Evolutionary conservation across 2,888 invertebrate species (phyloP).

Genomic region (Anoplius nigerrimus): DNA sequence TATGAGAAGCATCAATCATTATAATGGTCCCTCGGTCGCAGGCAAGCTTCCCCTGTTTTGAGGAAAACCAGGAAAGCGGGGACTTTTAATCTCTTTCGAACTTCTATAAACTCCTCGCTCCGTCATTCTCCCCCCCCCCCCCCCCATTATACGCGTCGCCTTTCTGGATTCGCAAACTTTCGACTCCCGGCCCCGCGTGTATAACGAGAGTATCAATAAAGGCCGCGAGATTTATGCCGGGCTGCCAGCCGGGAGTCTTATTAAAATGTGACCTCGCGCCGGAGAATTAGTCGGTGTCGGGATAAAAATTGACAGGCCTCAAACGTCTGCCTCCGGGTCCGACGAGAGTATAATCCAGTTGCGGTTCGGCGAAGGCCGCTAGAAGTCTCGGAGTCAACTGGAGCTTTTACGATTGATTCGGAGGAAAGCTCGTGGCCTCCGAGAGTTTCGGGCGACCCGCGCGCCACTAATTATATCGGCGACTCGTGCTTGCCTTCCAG

Average conservation of each 20-base stretch:
- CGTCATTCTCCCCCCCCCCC: constrained; percentile 14
- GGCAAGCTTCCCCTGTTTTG: constrained; percentile 40
- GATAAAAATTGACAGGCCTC: constrained; percentile 5
- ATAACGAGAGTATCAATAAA: background rate
- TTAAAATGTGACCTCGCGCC: too few relatives aligned
- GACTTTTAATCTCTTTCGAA: constrained; percentile 49
- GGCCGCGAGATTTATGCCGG: background rate
- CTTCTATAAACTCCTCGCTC: constrained; percentile 40
- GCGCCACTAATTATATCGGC: constrained; percentile 70
- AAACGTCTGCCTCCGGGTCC: too few relatives aligned
- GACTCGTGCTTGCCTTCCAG: constrained; percentile 65
- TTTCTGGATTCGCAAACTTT: background rate
- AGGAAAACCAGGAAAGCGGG: constrained; percentile 38
- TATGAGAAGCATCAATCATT: constrained; percentile 52
- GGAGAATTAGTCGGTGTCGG: background rate
- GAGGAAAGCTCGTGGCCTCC: background rate
- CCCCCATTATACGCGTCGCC: background rate
- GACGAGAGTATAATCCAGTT: too few relatives aligned
- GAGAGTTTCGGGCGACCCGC: constrained; percentile 59
- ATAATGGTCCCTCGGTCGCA: constrained; percentile 34
- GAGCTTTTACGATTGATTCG: background rate
- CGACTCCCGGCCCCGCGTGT: background rate
- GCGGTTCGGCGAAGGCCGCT: too few relatives aligned
- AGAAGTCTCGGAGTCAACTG: too few relatives aligned
- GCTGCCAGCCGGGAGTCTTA: too few relatives aligned